Evolutionary conservation across 2,888 invertebrate genomes (phyloP).

Genomic region (Lasioglossum zephyrum): DNA sequence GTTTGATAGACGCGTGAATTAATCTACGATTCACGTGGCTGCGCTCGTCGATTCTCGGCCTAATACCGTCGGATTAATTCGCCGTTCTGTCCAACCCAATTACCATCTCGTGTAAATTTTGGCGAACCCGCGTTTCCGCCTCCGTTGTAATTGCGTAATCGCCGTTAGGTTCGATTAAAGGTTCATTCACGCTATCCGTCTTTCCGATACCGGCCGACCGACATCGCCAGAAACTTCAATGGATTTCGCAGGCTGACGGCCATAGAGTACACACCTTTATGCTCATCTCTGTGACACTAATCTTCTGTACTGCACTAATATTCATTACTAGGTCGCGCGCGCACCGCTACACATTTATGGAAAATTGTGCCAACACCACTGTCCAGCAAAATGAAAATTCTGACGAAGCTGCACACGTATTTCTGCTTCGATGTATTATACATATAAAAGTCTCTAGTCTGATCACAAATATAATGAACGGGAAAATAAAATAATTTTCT

Average conservation of each 20-base stretch:
- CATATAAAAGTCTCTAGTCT: too few species aligned
- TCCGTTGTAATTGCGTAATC: constrained; percentile 13
- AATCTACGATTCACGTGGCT: constrained; percentile 51
- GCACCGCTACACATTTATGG: too few species aligned
- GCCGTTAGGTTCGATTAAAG: constrained; percentile 12
- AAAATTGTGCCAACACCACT: background rate
- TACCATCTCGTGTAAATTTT: constrained; percentile 39
- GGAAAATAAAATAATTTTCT: too few species aligned
- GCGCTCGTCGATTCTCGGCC: constrained; percentile 46
- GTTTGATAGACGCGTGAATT: constrained; percentile 60
- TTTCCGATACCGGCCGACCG: background rate
- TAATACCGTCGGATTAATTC: constrained; percentile 52
- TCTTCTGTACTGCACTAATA: background rate
- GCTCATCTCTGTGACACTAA: background rate
- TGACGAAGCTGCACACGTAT: background rate
- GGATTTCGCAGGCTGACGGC: background rate
- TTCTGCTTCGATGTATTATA: background rate
- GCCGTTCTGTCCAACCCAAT: constrained; percentile 47
- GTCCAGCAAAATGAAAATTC: background rate
- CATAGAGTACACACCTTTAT: background rate
- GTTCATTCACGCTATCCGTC: constrained; percentile 16
- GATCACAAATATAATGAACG: too few species aligned
- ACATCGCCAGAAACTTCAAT: background rate
- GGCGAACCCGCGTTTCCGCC: constrained; percentile 14
- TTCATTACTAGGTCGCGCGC: background rate